These are phyloP conservation scores for Scolopax mira DNA, from an alignment of 2,113 vertebrate species.

Conservation along the genomic window DNA sequence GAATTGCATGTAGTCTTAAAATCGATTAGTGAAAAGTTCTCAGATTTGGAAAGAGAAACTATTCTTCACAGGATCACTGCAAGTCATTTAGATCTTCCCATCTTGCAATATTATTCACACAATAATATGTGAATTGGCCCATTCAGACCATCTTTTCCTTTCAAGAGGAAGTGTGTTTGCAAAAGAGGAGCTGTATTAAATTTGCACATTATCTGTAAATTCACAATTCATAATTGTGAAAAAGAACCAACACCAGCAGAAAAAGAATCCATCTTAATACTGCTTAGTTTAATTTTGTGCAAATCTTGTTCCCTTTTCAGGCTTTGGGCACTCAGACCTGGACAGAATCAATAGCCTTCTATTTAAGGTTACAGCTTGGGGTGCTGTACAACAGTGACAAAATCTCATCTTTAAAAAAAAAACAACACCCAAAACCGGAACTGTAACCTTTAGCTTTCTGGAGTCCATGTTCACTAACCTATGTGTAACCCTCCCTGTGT, in stretches of 20 bases:
- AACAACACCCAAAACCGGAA: neutral
- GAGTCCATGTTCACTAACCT: neutral
- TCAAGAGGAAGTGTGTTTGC: neutral
- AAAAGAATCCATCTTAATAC: neutral
- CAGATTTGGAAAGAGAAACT: neutral
- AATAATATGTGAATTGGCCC: too few species aligned
- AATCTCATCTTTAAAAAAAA: neutral
- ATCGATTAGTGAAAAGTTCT: neutral
- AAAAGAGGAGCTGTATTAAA: neutral
- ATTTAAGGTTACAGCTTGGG: neutral
- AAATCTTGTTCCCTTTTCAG: neutral
- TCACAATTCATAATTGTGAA: neutral
- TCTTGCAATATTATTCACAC: neutral
- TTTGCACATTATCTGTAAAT: neutral
- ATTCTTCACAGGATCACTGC: neutral
- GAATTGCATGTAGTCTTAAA: neutral
- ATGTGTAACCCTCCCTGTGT: neutral
- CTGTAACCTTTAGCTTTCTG: neutral
- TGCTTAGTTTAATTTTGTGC: neutral
- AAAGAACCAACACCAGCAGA: neutral
- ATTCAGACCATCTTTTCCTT: neutral
- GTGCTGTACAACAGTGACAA: neutral
- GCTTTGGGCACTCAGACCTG: neutral
- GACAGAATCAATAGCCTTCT: neutral
- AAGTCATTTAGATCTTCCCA: neutral